Evolutionary conservation across 2,888 invertebrate species (phyloP).

Genomic region (Seira sanloemensis): DNA sequence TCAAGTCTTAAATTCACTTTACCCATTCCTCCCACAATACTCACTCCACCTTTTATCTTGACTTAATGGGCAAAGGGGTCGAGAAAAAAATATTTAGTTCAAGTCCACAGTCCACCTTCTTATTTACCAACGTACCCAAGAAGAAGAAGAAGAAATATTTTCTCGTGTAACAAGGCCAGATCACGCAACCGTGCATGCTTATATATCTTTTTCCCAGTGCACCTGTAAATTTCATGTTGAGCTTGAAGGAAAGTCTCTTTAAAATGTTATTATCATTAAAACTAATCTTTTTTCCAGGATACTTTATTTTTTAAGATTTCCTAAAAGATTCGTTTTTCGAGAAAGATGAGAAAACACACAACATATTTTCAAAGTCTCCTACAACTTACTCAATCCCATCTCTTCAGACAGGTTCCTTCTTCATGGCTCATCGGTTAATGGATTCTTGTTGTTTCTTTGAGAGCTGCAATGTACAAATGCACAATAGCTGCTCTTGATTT

Average conservation of each 20-base stretch:
- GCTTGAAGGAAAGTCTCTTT: background rate
- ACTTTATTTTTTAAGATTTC: background rate
- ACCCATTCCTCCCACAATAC: slow-evolving; percentile 4
- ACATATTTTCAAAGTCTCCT: background rate
- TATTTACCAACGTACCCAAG: slow-evolving; percentile 24
- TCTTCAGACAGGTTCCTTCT: background rate
- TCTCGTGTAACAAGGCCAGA: background rate
- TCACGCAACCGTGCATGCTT: background rate
- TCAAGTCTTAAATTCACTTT: slow-evolving; percentile 4
- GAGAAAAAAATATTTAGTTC: slow-evolving; percentile 13
- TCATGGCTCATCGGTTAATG: background rate
- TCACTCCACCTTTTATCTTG: background rate
- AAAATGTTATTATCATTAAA: background rate
- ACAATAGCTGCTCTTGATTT: background rate
- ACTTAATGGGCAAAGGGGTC: background rate
- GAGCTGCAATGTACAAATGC: background rate
- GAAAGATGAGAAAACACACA: background rate
- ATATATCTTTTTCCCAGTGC: background rate
- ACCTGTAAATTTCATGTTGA: background rate
- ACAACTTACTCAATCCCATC: background rate
- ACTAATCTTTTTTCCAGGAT: slow-evolving; percentile 4
- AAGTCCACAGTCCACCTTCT: slow-evolving; percentile 26
- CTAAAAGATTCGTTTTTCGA: background rate
- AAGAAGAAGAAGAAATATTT: slow-evolving; percentile 23
- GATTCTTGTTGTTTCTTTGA: background rate